Base-by-base conservation (phyloP, 2,113 vertebrate genomes). In the Lepisosteus osseus region DNA sequence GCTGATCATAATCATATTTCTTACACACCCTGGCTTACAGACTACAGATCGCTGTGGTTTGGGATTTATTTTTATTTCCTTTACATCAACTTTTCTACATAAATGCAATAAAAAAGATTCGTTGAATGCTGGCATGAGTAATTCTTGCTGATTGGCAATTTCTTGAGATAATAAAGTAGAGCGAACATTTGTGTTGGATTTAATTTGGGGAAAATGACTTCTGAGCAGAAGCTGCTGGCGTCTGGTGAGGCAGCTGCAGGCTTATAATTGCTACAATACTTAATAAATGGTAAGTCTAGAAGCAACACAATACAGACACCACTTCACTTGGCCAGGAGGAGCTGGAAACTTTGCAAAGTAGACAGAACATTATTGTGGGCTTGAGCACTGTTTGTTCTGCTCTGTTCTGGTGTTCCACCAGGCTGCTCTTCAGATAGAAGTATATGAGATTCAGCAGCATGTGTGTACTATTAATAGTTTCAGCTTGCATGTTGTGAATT, bases 221-320 rank as follows among this genome's bases (percentile, higher is more conserved):
- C 75, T 77, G 83, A 81, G 77, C 75, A 82, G 80, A 77, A 85
- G 80, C 83, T 82, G 78, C 74, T 78, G 84, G 80, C 86, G 88
- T 86, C 86, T 89, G 88, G 84, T 69, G 72, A 73, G 85, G 82
- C 88, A 90, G 85, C 86, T 90, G 90, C 79, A 81, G 71, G 68
- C 73, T 78, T 83, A 80, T 86, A 87, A 89, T 87, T 89, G 82
- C 83, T 76, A 59, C 77, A 82, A 76, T 79, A 83, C 84, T 86
- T 86, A 86, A 88, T 87, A 81, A 89, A 83, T 69, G 79, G 79
- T 81, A 80, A 77, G 80, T 76, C 76, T 79, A 68, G 80, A 77
- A 80, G 74, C 73, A 80, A 62, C 72, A 77, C 74, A 81, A 86
- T 82, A 84, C 77, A 79, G 79, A 81, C 77, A 73, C 65, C 72